Evolutionary conservation across 1,140 invertebrate genomes (phyloP), one percentile per base, ranked within the genome.

Genomic region (Pseudobourletiella spinata): DNA sequence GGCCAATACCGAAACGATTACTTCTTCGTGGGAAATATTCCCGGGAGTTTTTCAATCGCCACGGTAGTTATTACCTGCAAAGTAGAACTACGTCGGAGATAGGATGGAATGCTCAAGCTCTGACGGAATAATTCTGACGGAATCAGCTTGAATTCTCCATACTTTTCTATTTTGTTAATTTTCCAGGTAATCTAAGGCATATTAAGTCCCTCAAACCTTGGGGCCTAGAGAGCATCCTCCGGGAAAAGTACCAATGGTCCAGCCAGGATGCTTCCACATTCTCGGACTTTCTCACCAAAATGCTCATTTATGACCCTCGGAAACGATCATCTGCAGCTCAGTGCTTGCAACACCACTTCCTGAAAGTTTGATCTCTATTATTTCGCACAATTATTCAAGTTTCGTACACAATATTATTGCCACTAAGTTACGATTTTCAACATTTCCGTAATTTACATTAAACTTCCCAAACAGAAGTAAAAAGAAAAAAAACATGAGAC

Each of bases 241-340:
- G 82, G n/a, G 92, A 98, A 73, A 98, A 98, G 74, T 98, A 98
- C 78, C 86, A 95, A 71, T 98, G 94, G 94, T 79, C 82, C 67
- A 77, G 82, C 30, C 79, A 83, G 60, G 86, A 94, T 72, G 95
- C 95, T 6, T 81, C 83, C 69, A 86, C 87, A 63, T 97, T 98
- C 79, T 83, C 89, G 32, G 85, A 90, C 72, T 98, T 98, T 77
- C 81, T 98, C 61, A 83, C 86, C 68, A 94, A 94, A 48, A 97
- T 98, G 94, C 80, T 98, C 68, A 85, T 88, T 67, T 97, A 92
- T 78, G 93, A 98, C 79, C 90, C 92, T 30, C 83, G 83, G 66
- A 81, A 84, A 70, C 83, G 96, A 71, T 92, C 93, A 50, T 96
- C 93, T 43, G 96, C 96, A 67, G 85, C 85, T 55, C 84, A 95